Conservation (phyloP, 2,888 invertebrate species). For the Zeuzera pyrina region DNA sequence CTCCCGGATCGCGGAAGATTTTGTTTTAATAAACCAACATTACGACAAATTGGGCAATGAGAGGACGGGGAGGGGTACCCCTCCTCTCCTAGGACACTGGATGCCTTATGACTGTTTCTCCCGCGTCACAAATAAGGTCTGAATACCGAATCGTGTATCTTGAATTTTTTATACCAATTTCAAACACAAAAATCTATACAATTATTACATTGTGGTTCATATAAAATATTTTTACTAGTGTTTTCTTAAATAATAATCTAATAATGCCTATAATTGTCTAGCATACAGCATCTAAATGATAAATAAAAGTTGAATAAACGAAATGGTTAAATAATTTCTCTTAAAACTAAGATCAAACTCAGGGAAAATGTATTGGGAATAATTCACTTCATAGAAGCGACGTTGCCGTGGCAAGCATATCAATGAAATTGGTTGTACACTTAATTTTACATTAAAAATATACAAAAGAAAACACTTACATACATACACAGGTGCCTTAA, state of each 20-base stretch:
- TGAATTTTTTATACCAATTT: too few relatives aligned
- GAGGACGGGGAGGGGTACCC: too few relatives aligned
- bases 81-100: too few relatives aligned
- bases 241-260: slow-evolving; percentile 32
- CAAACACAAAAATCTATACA: slow-evolving; percentile 36
- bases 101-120: too few relatives aligned
- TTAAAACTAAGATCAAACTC: background rate
- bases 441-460: slow-evolving; percentile 46
- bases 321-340: background rate
- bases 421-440: slow-evolving; percentile 41
- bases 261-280: slow-evolving; percentile 48
- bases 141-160: too few relatives aligned
- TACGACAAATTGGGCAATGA: too few relatives aligned
- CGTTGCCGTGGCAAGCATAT: slow-evolving; percentile 44
- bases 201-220: slow-evolving; percentile 27
- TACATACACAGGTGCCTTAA: slow-evolving; percentile 40
- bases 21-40: too few relatives aligned
- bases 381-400: slow-evolving; percentile 60
- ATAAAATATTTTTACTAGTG: slow-evolving; percentile 36
- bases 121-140: too few relatives aligned
- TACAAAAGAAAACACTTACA: slow-evolving; percentile 60
- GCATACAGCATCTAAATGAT: slow-evolving; percentile 1
- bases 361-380: background rate
- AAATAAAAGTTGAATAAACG: slow-evolving; percentile 1
- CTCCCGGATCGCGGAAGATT: too few relatives aligned